These are phyloP conservation scores for Trichonephila clavata DNA, from an alignment of 1,140 invertebrate genomes.

Conservation along the genomic window DNA sequence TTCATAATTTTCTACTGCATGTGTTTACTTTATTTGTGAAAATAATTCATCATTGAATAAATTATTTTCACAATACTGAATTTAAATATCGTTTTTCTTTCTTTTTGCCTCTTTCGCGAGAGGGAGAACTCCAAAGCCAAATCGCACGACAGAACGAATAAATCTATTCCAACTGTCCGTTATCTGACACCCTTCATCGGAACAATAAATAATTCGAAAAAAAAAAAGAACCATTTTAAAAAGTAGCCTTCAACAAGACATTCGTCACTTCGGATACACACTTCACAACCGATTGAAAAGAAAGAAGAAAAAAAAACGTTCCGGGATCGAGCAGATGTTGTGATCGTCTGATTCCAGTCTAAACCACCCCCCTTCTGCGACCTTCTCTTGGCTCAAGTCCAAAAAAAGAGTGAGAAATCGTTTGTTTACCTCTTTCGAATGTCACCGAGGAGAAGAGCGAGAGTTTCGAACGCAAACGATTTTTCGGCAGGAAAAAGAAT, in stretches of 20 bases:
- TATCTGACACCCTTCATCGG: neutral
- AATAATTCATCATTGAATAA: no score
- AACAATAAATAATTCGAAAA: neutral
- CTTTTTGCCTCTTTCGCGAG: no score
- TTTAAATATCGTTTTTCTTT: no score
- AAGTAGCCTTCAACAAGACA: neutral
- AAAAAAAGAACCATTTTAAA: neutral
- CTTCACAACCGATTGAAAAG: neutral
- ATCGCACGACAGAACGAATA: neutral
- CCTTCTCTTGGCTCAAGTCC: neutral
- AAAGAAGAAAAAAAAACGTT: neutral
- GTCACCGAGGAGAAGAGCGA: neutral
- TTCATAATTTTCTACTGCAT: no score
- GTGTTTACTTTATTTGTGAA: no score
- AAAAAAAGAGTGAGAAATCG: neutral
- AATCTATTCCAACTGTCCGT: neutral
- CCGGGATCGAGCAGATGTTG: neutral
- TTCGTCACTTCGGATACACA: neutral
- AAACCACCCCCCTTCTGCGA: neutral
- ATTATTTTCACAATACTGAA: no score
- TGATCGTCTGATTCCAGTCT: neutral
- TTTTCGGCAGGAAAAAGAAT: neutral
- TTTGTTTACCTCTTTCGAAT: constrained; percentile 19
- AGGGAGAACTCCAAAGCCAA: no score
- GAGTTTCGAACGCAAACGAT: constrained; percentile 14